Evolutionary conservation across 2,113 vertebrate species (phyloP), one percentile per base, ranked within the genome.

Genomic region (Cariama cristata): DNA sequence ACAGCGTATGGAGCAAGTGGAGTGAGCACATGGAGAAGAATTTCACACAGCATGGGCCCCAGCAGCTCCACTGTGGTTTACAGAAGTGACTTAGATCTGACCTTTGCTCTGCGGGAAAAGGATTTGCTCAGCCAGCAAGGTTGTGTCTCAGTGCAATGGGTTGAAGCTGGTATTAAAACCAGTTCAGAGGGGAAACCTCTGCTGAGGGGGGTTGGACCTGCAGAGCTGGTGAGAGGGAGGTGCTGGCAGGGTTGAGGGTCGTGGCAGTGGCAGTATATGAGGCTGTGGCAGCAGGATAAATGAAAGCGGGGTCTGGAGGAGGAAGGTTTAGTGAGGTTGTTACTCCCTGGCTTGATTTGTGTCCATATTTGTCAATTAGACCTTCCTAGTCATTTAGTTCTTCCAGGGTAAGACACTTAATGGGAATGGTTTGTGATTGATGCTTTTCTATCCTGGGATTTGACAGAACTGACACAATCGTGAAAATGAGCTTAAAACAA

Each of bases 281-380:
- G 77, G 71, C 79, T 95, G 85, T 40, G 4, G 87, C 88, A 93
- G 88, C 5, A 2, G 64, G 86, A 90, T 96, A 77, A 95, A 84
- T 60, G 56, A 42, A 84, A 77, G 23, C 11, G 11, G 4, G 5
- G 2, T 8, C 49, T 90, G 3, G 9, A 83, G 22, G 8, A 52
- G 24, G 20, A 47, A 79, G 17, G 28, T 86, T 76, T 86, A 44
- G 20, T 75, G 47, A 69, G 23, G 17, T 64, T 74, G 18, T 71
- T 94, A 52, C 22, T 93, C 26, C 24, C 21, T 87, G 79, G 12
- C 33, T 85, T 81, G 50, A 8, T 82, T 45, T 84, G 23, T 75
- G 45, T 66, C 56, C 8, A 2, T 66, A 22, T 67, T 79, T n/a
- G 18, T 90, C 56, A 86, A 3, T 18, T 64, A 62, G 33, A 50